phyloP scores from a whole-genome alignment of 2,797 vertebrate genomes.

The Syndactyla subalaris region DNA sequence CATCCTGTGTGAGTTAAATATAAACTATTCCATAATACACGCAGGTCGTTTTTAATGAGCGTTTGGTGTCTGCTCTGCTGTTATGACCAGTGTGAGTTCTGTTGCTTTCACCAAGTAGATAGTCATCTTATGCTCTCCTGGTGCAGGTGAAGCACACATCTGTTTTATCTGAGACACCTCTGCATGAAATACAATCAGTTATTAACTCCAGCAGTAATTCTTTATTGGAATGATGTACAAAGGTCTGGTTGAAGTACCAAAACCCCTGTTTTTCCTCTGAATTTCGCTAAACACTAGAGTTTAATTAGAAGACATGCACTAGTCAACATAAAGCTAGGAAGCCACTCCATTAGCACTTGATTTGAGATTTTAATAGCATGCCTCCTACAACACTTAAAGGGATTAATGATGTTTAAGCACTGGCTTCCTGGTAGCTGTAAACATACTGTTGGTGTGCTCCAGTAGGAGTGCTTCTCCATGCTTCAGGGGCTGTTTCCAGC shows the following conservation, averaged over 20 bases:
- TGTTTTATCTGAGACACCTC: not conserved
- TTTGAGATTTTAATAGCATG: not conserved
- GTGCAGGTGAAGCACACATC: not conserved
- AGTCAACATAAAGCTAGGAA: not conserved
- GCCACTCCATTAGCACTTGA: not conserved
- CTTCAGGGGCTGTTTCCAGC: not conserved
- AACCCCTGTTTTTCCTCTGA: not conserved
- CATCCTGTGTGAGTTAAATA: not conserved
- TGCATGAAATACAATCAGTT: not conserved
- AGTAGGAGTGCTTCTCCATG: not conserved
- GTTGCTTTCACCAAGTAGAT: not conserved
- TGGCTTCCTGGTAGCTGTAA: not conserved
- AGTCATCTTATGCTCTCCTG: accelerated
- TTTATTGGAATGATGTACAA: not conserved
- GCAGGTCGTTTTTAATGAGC: not conserved
- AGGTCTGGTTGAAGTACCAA: not conserved
- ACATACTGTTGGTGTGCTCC: accelerated
- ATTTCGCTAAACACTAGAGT: not conserved
- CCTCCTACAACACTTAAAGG: not conserved
- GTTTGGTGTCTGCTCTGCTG: not conserved
- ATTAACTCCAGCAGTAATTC: not conserved
- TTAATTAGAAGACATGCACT: not conserved
- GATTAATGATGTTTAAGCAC: not conserved
- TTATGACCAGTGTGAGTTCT: not conserved
- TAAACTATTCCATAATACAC: not conserved